Conservation (phyloP, 2,888 invertebrate species). For the Rhingia campestris region DNA sequence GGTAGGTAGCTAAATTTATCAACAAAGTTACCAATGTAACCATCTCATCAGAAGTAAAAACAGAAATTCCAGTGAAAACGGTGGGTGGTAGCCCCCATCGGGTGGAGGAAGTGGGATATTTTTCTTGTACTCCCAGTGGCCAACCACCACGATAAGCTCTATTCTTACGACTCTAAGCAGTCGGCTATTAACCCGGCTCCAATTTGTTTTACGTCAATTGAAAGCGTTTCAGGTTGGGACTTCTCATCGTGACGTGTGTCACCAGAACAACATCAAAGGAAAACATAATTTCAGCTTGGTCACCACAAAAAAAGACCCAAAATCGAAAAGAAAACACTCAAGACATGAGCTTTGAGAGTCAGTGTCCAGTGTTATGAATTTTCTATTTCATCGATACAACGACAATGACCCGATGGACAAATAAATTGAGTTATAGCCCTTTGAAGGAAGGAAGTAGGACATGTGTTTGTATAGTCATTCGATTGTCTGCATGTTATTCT, state of each 20-base stretch:
- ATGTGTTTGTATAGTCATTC: conserved; percentile 9
- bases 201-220: conserved; percentile 11
- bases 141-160: neutral
- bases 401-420: conserved; percentile 33
- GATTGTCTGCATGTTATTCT: neutral
- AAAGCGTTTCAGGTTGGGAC: neutral
- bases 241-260: conserved; percentile 40
- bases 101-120: conserved; percentile 39
- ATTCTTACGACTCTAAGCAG: neutral
- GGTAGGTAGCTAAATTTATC: conserved; percentile 19
- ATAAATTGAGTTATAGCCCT: conserved; percentile 26
- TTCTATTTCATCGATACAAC: neutral
- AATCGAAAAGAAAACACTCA: conserved; percentile 1
- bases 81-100: conserved; percentile 3
- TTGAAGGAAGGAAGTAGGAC: conserved; percentile 12
- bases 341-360: conserved; percentile 9
- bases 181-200: conserved; percentile 38
- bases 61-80: conserved; percentile 9
- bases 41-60: conserved; percentile 9
- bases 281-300: conserved; percentile 44
- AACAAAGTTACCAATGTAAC: conserved; percentile 40
- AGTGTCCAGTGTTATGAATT: conserved; percentile 15
- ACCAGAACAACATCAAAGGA: conserved; percentile 25
- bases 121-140: conserved; percentile 1
- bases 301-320: conserved; percentile 14